These are phyloP conservation scores for Calliphora vicina DNA, from an alignment of 1,140 invertebrate genomes.

Conservation along the genomic window DNA sequence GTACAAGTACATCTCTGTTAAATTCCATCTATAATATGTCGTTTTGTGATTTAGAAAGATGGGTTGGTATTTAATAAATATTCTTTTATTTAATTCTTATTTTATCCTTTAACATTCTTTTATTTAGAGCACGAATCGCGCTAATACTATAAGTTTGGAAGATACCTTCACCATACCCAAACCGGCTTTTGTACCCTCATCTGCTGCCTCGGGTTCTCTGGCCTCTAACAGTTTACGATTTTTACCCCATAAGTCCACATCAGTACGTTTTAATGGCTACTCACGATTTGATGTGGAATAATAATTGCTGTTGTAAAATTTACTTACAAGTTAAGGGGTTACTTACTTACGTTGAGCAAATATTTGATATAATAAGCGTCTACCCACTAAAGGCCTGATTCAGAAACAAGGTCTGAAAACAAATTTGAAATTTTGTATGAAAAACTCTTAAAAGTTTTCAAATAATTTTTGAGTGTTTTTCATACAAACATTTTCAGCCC, in stretches of 20 bases:
- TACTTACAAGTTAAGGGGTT: no score
- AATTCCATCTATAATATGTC: constrained; percentile 47
- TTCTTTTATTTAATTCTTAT: constrained; percentile 3
- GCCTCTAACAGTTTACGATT: constrained; percentile 3
- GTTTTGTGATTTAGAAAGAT: constrained; percentile 58
- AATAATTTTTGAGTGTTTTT: no score
- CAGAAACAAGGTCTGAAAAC: no score
- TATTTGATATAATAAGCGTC: no score
- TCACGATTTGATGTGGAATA: constrained; percentile 29
- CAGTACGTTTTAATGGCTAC: constrained; percentile 18
- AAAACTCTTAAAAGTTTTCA: no score
- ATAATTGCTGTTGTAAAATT: neutral
- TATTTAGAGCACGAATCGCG: constrained; percentile 54
- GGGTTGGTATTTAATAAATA: constrained; percentile 45
- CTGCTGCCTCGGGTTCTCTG: constrained; percentile 38
- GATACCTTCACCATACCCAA: constrained; percentile 50
- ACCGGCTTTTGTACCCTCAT: constrained; percentile 27
- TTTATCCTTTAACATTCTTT: neutral
- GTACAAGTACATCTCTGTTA: neutral
- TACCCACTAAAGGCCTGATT: no score
- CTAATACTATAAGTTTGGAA: constrained; percentile 54
- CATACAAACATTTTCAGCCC: no score
- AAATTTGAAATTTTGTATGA: no score
- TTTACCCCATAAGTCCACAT: neutral
- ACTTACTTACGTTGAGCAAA: no score